These are phyloP conservation scores for Brachyopa scutellaris DNA, from an alignment of 2,888 invertebrate genomes.

Conservation along the genomic window DNA sequence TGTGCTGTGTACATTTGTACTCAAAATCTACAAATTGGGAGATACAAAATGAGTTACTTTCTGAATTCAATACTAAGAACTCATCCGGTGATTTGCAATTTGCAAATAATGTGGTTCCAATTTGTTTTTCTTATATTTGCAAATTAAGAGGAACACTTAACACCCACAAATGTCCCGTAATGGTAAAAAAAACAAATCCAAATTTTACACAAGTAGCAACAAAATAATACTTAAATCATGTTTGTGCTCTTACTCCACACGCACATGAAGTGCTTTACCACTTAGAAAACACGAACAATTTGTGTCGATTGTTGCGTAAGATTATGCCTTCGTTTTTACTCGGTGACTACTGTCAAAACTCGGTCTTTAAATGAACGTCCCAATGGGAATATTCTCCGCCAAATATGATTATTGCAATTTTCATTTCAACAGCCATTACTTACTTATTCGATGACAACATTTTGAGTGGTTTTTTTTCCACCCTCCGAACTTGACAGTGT, in stretches of 20 bases:
- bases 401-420: slow-evolving; percentile 60
- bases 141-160: too few relatives aligned
- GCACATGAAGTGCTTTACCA: slow-evolving; percentile 26
- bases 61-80: too few relatives aligned
- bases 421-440: slow-evolving; percentile 57
- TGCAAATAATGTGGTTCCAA: too few relatives aligned
- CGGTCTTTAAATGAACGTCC: slow-evolving; percentile 37
- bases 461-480: slow-evolving; percentile 3
- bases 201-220: slow-evolving; percentile 28
- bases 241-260: slow-evolving; percentile 12
- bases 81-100: too few relatives aligned
- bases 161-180: too few relatives aligned
- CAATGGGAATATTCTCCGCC: slow-evolving; percentile 45
- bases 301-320: slow-evolving; percentile 29
- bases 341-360: neutral
- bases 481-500: too few relatives aligned
- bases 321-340: slow-evolving; percentile 14
- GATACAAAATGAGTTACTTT: too few relatives aligned
- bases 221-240: slow-evolving; percentile 16
- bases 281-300: slow-evolving; percentile 23
- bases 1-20: too few relatives aligned
- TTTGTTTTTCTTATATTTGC: too few relatives aligned
- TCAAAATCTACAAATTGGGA: too few relatives aligned
- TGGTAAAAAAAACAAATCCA: slow-evolving; percentile 37
- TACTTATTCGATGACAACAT: slow-evolving; percentile 31